Conservation (phyloP, 2,888 invertebrate species). For the Sussaba pulchella region DNA sequence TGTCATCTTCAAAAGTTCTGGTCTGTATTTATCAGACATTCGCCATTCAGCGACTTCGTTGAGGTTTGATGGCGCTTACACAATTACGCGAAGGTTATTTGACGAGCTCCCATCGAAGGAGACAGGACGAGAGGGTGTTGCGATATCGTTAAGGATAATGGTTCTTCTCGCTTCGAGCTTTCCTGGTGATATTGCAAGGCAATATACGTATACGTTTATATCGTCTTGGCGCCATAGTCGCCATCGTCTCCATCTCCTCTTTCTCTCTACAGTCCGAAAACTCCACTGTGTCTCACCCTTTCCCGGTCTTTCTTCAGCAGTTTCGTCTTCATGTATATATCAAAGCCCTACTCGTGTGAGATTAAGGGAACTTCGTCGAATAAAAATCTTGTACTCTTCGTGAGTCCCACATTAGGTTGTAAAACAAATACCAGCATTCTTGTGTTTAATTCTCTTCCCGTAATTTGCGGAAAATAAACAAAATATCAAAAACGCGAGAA, state of each 20-base stretch:
- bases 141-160: slow-evolving; percentile 59
- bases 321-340: slow-evolving; percentile 2
- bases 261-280: not conserved
- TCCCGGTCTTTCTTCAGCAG: not conserved
- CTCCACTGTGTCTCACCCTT: not conserved
- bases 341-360: not conserved
- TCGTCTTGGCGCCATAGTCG: slow-evolving; percentile 23
- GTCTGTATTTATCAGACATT: slow-evolving; percentile 31
- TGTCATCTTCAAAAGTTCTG: slow-evolving; percentile 20
- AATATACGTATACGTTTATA: slow-evolving; percentile 16
- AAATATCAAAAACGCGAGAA: too few species aligned
- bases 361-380: not conserved
- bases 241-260: not conserved
- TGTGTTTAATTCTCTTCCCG: too few species aligned
- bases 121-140: slow-evolving; percentile 31
- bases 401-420: not conserved
- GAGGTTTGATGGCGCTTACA: slow-evolving; percentile 43
- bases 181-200: slow-evolving; percentile 28
- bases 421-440: too few species aligned
- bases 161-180: slow-evolving; percentile 32
- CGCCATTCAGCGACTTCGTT: not conserved
- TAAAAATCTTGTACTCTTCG: not conserved
- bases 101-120: slow-evolving; percentile 39
- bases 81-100: slow-evolving; percentile 46
- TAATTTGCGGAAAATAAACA: too few species aligned